phyloP scores from a whole-genome alignment of 1,140 invertebrate species.

The Macrotrachela quadricornifera region DNA sequence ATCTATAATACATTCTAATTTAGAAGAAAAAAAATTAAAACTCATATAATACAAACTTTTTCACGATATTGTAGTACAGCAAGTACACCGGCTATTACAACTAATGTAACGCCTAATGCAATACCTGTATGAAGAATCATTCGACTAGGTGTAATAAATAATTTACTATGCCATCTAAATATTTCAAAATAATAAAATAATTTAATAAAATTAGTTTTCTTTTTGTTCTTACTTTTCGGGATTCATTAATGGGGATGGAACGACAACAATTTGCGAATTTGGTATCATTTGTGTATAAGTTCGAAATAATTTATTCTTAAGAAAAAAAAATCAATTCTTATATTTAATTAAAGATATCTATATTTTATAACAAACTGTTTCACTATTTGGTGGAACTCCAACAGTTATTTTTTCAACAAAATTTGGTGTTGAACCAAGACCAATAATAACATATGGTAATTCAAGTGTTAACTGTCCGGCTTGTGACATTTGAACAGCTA shows the following conservation, averaged over 20 bases:
- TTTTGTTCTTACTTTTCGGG: conserved; percentile 40
- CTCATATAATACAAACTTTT: conserved; percentile 27
- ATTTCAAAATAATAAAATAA: not conserved
- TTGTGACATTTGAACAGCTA: conserved; percentile 63
- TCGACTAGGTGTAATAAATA: conserved; percentile 87
- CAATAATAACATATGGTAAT: conserved; percentile 78
- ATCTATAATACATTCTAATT: too few species aligned
- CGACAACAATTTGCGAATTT: conserved; percentile 86
- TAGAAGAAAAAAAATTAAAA: too few species aligned
- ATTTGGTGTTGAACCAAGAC: conserved; percentile 80
- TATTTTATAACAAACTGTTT: too few species aligned
- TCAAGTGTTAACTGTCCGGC: conserved; percentile 72
- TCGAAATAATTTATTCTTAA: too few species aligned
- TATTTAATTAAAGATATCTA: too few species aligned
- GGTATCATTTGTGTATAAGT: conserved; percentile 62
- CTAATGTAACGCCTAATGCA: conserved; percentile 62
- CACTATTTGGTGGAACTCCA: conserved; percentile 38
- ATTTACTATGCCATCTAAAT: conserved; percentile 56
- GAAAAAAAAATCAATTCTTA: too few species aligned
- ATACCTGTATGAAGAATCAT: conserved; percentile 71
- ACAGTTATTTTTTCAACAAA: conserved; percentile 79
- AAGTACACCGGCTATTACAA: conserved; percentile 61
- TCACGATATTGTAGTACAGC: conserved; percentile 75
- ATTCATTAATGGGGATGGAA: conserved; percentile 56
- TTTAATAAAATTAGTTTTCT: not conserved